Percentiles rank a stretch among this genome's conserved stretches.
These are phyloP conservation scores for Aurelia coerulea DNA, from an alignment of 30 jellyfish, hydroid and myxozoan genomes.

Conservation along the genomic window DNA sequence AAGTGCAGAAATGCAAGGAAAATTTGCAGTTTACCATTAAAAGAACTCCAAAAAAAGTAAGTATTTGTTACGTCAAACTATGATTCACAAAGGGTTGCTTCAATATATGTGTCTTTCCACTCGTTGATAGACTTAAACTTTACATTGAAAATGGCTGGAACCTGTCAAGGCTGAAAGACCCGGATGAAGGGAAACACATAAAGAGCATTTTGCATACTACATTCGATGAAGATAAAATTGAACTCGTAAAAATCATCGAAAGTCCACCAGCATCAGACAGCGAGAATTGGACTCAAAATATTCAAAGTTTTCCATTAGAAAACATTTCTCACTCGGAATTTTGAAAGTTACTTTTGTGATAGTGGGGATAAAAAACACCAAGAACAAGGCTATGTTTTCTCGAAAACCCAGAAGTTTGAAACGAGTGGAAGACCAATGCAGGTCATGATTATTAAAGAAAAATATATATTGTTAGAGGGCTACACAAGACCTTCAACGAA, in stretches of 20 bases:
- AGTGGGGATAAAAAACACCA: not conserved
- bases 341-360: not conserved
- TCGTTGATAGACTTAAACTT: not conserved
- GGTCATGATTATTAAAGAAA: not conserved
- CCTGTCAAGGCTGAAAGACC: constrained; percentile 5
- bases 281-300: constrained; percentile 5
- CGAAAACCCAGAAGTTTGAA: constrained; percentile 8
- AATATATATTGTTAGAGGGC: not conserved
- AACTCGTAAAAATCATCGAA: not conserved
- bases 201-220: not conserved
- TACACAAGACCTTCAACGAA: constrained; percentile 26
- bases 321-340: constrained; percentile 7
- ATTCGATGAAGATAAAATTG: not conserved
- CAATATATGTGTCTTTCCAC: too few species aligned
- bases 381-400: not conserved
- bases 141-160: not conserved
- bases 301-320: not conserved
- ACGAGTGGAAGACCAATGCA: constrained; percentile 8
- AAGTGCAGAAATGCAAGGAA: constrained; percentile 19
- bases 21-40: not conserved
- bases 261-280: not conserved
- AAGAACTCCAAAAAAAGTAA: constrained; percentile 21
- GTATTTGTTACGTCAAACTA: not conserved
- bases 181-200: constrained; percentile 9
- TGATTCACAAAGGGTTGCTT: too few species aligned